A percentile compares a stretch with the other conserved stretches of the same genome.
These are phyloP conservation scores for Byasa hedistus DNA, from an alignment of 2,888 invertebrate species.

Conservation along the genomic window DNA sequence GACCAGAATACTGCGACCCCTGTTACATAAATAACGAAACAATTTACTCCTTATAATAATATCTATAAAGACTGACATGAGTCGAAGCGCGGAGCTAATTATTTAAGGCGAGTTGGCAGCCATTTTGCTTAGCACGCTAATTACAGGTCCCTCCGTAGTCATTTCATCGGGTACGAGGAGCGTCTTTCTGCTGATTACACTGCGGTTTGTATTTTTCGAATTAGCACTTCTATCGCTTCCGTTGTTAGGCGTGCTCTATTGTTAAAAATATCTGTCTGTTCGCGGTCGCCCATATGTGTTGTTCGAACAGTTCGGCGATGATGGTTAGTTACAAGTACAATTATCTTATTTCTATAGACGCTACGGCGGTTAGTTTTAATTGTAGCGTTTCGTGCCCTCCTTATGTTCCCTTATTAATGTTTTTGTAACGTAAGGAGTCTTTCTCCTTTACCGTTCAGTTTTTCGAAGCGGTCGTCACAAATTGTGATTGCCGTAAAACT, in stretches of 20 bases:
- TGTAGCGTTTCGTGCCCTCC: not conserved
- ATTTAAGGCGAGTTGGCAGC: constrained; percentile 59
- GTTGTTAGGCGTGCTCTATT: constrained; percentile 61
- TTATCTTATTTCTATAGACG: constrained; percentile 3
- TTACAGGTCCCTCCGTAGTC: constrained; percentile 66
- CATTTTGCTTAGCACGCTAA: constrained; percentile 75
- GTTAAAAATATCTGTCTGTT: constrained; percentile 63
- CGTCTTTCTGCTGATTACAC: constrained; percentile 67
- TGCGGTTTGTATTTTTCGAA: constrained; percentile 77
- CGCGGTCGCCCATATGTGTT: constrained; percentile 32
- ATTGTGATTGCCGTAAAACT: no score
- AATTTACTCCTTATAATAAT: constrained; percentile 35
- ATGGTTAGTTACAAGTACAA: constrained; percentile 16
- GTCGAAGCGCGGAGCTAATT: constrained; percentile 30
- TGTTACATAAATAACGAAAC: constrained; percentile 28
- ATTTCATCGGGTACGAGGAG: constrained; percentile 69
- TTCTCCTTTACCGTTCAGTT: no score
- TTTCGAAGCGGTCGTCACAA: no score
- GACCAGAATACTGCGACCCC: constrained; percentile 49
- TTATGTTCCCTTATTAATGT: not conserved
- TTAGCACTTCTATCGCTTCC: constrained; percentile 75
- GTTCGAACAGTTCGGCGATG: constrained; percentile 19
- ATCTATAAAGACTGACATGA: constrained; percentile 31
- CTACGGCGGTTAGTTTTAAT: constrained; percentile 3
- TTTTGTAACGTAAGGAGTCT: not conserved